Conservation (phyloP, 2,888 invertebrate genomes). For the Brachypalpus laphriformis region DNA sequence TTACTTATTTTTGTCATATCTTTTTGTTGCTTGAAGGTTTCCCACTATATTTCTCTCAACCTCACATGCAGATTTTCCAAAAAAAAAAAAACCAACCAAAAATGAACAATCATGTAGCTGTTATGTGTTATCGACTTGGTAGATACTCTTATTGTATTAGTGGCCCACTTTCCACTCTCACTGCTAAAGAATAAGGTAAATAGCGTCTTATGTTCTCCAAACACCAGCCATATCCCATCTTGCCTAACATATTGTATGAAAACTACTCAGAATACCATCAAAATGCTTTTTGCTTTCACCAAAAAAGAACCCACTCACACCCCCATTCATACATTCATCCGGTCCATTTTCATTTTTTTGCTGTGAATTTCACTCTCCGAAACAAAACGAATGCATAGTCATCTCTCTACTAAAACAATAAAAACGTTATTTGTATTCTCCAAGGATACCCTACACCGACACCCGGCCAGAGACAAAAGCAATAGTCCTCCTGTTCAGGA, state of each 20-base stretch:
- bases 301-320: background rate
- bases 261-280: background rate
- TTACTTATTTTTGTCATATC: no score
- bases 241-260: background rate
- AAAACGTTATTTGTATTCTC: conserved; percentile 53
- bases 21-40: no score
- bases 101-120: no score
- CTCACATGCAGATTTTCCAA: no score
- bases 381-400: conserved; percentile 21
- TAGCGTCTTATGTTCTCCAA: no score
- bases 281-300: background rate
- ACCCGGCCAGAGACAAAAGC: conserved; percentile 10
- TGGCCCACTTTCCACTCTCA: no score
- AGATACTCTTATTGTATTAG: no score
- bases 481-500: conserved; percentile 11
- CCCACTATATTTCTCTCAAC: no score
- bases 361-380: background rate
- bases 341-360: conserved; percentile 14
- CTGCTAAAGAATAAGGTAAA: no score
- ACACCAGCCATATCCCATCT: no score
- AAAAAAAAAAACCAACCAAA: no score
- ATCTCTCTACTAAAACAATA: conserved; percentile 33
- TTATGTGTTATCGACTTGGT: no score
- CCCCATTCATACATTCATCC: conserved; percentile 24
- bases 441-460: conserved; percentile 38